Conservation (phyloP, 2,113 vertebrate species). For the Sterrhoptilus dennistouni region DNA sequence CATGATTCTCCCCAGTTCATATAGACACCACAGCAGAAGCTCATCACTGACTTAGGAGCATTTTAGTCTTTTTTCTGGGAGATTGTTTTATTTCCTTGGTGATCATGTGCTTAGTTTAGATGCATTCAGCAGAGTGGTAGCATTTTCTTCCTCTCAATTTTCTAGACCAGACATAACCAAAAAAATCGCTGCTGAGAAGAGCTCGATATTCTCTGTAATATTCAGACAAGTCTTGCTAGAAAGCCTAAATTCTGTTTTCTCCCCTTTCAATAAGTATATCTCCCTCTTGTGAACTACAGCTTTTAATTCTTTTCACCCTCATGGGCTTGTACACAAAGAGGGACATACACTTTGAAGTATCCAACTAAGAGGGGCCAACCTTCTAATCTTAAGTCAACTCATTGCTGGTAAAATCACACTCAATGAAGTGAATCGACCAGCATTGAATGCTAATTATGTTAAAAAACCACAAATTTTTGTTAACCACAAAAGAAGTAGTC, state of each 20-base stretch:
- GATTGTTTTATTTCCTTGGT: background rate
- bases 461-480: background rate
- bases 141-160: background rate
- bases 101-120: background rate
- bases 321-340: background rate
- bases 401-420: background rate
- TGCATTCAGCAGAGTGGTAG: background rate
- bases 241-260: background rate
- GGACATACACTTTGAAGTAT: background rate
- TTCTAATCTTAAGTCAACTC: background rate
- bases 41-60: background rate
- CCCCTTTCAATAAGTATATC: background rate
- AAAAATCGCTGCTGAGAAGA: background rate
- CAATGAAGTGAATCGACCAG: background rate
- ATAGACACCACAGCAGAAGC: background rate
- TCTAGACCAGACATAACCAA: background rate
- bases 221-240: background rate
- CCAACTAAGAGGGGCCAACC: background rate
- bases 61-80: background rate
- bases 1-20: background rate
- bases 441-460: background rate
- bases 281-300: background rate
- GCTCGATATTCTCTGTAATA: background rate
- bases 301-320: background rate
- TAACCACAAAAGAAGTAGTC: background rate